Evolutionary conservation across 2,797 vertebrate genomes (phyloP).

Genomic region (Melopsittacus undulatus): DNA sequence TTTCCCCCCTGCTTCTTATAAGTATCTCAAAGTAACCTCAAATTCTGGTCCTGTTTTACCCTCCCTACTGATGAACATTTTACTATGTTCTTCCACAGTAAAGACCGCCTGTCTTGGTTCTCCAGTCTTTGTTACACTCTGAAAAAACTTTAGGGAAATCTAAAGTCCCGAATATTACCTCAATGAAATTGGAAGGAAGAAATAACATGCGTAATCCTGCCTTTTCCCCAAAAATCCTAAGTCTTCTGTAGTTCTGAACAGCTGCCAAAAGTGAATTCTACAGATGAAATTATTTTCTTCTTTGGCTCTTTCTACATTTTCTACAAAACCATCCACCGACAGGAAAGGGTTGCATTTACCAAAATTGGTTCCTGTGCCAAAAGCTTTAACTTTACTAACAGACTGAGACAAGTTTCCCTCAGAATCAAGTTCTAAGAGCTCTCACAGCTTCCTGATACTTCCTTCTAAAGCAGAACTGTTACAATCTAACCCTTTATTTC

Average conservation of each 20-base stretch:
- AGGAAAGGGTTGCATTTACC: background rate
- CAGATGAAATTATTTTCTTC: background rate
- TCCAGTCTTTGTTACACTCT: background rate
- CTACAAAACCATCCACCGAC: background rate
- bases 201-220: background rate
- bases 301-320: background rate
- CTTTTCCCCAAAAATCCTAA: background rate
- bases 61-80: background rate
- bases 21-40: background rate
- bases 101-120: background rate
- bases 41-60: background rate
- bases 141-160: background rate
- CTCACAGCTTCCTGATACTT: background rate
- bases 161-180: background rate
- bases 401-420: background rate
- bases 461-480: background rate
- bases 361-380: background rate
- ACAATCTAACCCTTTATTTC: background rate
- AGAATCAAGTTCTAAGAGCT: background rate
- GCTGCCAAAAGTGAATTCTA: background rate
- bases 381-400: background rate
- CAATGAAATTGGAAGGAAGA: background rate
- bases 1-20: background rate
- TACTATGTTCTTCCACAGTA: background rate
- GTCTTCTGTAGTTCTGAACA: background rate